phyloP scores from a whole-genome alignment of 2,797 vertebrate species.

The Molossus molossus region DNA sequence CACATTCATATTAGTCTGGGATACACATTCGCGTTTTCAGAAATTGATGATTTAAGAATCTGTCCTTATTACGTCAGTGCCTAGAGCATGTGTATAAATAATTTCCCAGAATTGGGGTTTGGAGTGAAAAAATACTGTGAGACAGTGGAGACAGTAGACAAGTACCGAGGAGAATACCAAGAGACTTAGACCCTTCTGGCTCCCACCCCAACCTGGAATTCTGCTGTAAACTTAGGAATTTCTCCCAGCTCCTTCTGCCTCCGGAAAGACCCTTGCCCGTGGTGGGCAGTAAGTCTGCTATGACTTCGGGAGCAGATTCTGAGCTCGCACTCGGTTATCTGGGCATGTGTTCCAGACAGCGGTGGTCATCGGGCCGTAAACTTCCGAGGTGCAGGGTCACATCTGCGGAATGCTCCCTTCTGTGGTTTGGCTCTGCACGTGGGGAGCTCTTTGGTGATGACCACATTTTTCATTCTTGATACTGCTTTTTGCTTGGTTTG shows the following conservation, averaged over 20 bases:
- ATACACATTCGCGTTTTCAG: background rate
- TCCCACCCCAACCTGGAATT: background rate
- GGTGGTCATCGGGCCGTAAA: background rate
- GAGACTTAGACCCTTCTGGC: background rate
- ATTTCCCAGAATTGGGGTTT: constrained; percentile 29
- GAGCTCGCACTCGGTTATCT: background rate
- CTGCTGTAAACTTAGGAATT: background rate
- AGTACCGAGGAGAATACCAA: background rate
- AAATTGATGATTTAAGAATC: background rate
- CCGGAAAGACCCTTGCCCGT: background rate
- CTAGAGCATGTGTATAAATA: background rate
- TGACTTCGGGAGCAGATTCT: background rate
- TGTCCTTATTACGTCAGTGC: background rate
- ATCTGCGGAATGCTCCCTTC: background rate
- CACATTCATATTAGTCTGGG: background rate
- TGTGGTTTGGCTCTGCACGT: background rate
- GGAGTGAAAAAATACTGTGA: background rate
- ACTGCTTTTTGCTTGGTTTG: constrained; percentile 41
- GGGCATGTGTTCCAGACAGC: background rate
- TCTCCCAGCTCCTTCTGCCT: background rate
- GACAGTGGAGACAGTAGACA: background rate
- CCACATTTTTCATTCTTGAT: background rate
- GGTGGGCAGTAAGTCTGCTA: background rate
- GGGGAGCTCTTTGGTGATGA: background rate
- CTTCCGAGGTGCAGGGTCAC: background rate